These are phyloP conservation scores for Drosophila arawakana DNA, from an alignment of 1,140 invertebrate species.

Conservation along the genomic window DNA sequence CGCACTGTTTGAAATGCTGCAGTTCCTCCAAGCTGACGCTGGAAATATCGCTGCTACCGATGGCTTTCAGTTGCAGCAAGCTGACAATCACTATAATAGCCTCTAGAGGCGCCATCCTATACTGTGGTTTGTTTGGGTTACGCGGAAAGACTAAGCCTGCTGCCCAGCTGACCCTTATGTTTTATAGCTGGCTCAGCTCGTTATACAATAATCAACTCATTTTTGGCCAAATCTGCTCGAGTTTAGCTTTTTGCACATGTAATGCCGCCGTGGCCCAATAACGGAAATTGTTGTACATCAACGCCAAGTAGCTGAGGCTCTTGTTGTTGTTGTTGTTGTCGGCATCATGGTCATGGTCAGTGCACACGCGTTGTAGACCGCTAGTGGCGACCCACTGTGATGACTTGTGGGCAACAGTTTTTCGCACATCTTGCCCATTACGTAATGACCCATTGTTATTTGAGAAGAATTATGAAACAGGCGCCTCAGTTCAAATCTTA, in stretches of 20 bases:
- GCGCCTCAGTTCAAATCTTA: slow-evolving; percentile 27
- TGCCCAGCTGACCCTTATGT: slow-evolving; percentile 58
- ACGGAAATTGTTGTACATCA: slow-evolving; percentile 80
- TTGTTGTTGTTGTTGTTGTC: slow-evolving; percentile 15
- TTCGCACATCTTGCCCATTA: slow-evolving; percentile 74
- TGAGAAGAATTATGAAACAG: slow-evolving; percentile 70
- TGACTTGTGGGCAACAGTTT: slow-evolving; percentile 65
- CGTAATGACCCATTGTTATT: slow-evolving; percentile 66
- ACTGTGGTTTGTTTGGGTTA: slow-evolving; percentile 12
- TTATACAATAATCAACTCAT: slow-evolving; percentile 64
- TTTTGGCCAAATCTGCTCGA: slow-evolving; percentile 60
- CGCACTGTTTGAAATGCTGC: slow-evolving; percentile 72
- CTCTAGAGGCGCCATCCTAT: slow-evolving; percentile 43
- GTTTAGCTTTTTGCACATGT: slow-evolving; percentile 70
- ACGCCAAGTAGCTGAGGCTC: slow-evolving; percentile 50
- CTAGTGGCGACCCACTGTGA: slow-evolving; percentile 32
- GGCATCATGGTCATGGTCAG: slow-evolving; percentile 82
- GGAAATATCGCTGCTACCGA: slow-evolving; percentile 35
- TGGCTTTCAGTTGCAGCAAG: slow-evolving; percentile 28
- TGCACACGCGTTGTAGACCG: slow-evolving; percentile 64
- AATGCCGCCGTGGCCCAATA: slow-evolving; percentile 67
- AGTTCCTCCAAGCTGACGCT: slow-evolving; percentile 46
- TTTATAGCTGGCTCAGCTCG: slow-evolving; percentile 56
- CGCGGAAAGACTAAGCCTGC: slow-evolving; percentile 52
- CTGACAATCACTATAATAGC: slow-evolving; percentile 24